A percentile compares a stretch with the other conserved stretches of the same genome.
Evolutionary conservation across 2,797 vertebrate species (phyloP).

Genomic region (Acanthiza pusilla): DNA sequence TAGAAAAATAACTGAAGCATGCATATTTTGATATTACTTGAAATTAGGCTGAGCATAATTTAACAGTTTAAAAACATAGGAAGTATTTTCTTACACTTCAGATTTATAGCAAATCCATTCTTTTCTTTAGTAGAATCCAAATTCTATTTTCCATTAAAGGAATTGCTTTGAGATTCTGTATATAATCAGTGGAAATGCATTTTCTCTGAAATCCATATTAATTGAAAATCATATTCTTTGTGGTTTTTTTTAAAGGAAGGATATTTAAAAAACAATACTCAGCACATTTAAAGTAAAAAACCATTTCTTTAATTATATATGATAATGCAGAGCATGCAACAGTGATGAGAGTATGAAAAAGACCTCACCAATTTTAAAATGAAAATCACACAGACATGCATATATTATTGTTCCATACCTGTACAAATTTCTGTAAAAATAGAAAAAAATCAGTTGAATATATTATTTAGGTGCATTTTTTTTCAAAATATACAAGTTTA

Average conservation of each 20-base stretch:
- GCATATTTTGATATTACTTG: background rate
- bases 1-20: background rate
- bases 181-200: background rate
- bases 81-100: background rate
- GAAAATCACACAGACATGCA: background rate
- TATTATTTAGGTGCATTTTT: background rate
- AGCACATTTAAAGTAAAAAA: slow-evolving; percentile 1
- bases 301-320: background rate
- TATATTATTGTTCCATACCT: background rate
- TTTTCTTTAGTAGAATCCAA: background rate
- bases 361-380: background rate
- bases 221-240: background rate
- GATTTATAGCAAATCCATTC: background rate
- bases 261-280: slow-evolving; percentile 18
- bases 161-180: background rate
- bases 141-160: background rate
- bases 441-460: background rate
- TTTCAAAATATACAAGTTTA: background rate
- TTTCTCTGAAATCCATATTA: background rate
- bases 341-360: background rate
- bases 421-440: slow-evolving; percentile 39
- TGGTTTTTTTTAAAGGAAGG: background rate
- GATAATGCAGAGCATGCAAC: background rate
- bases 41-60: background rate
- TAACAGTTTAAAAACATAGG: background rate